Base-by-base conservation (phyloP, 2,113 vertebrate species). In the Fregata magnificens region DNA sequence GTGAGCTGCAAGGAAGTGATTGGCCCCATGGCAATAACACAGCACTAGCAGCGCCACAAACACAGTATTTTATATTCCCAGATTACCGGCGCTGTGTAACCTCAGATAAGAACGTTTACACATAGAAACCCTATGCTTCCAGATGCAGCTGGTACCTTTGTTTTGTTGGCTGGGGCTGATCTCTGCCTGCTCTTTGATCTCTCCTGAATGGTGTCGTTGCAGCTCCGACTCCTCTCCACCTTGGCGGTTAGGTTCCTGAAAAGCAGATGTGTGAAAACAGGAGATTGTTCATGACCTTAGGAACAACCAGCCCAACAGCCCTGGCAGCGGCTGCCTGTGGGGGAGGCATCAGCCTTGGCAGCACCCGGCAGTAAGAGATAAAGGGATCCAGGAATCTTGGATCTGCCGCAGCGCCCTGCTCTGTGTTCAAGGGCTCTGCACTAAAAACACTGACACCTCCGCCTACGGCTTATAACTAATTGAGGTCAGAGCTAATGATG, bases 151-250 rank as follows among this genome's bases (percentile, higher is more conserved):
- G 9, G 18, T 98, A 98, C 98, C 98, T 98, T 99, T 42, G 97
- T 90, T 96, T 97, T 98, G 94, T 52, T 96, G 90, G 95, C 25
- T 11, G 98, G 96, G 44, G 95, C 97, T 31, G 97, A 95, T 84
- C 97, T 96, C 83, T 98, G 96, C 94, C 98, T 98, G 95, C 94
- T 97, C 96, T 99, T 99, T 25, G 96, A 97, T 95, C 98, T 94
- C 63, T 99, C 99, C 50, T 97, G 97, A 82, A 98, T 86, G 15
- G 99, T 97, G 78, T 99, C 99, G 0, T 96, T 99, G 97, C 99
- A 99, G 97, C 99, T 99, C 82, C 98, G 99, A 92, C 99, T 99
- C 96, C 99, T 97, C 69, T 99, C 98, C 90, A 98, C 95, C 79
- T 97, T 98, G 83, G 94, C 80, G 34, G 96, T 99, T 45, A 98